Conservation (phyloP, 2,113 vertebrate genomes). For the Cyprinodon variegatus region DNA sequence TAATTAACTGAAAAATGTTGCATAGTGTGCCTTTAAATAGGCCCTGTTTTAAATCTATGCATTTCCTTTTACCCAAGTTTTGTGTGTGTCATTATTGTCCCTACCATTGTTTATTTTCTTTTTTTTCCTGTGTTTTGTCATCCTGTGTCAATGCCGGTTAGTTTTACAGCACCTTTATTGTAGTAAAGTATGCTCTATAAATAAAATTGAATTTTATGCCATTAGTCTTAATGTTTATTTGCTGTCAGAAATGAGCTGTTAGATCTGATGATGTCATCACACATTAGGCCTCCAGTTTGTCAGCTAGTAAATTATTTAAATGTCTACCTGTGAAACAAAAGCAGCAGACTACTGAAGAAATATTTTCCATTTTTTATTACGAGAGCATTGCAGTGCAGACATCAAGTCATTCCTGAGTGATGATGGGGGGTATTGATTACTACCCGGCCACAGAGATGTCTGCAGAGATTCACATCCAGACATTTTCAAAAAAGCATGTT, state of each 20-base stretch:
- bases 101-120: no score
- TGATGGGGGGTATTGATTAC: slow-evolving; percentile 38
- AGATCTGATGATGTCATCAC: not conserved
- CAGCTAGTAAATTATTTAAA: not conserved
- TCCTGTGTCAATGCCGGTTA: no score
- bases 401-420: slow-evolving; percentile 44
- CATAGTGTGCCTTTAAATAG: no score
- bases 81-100: no score
- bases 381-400: slow-evolving; percentile 27
- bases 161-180: no score
- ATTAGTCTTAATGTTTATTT: no score
- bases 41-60: no score
- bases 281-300: not conserved
- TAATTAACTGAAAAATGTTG: no score
- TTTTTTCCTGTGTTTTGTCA: no score
- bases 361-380: not conserved
- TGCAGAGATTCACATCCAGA: slow-evolving; percentile 17
- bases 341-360: not conserved
- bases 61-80: no score
- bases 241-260: not conserved
- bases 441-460: slow-evolving; percentile 10
- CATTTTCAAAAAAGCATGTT: not conserved
- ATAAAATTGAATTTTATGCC: no score
- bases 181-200: no score
- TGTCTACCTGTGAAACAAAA: not conserved